Evolutionary conservation across 2,797 vertebrate species (phyloP).

Genomic region (Fistularia tabacaria): DNA sequence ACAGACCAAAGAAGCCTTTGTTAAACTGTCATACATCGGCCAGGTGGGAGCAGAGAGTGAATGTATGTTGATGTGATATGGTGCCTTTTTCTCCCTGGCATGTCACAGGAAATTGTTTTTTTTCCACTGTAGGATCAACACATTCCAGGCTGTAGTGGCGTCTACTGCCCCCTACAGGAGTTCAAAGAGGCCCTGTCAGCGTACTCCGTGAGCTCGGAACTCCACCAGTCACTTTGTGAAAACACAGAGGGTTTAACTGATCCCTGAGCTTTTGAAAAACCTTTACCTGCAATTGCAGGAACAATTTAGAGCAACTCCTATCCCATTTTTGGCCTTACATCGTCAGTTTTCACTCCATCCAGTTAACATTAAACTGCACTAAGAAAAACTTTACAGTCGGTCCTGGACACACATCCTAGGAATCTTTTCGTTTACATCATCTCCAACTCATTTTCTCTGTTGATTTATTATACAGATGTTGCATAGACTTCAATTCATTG

Average conservation of each 20-base stretch:
- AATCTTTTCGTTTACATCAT: too few relatives aligned
- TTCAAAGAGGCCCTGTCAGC: slow-evolving; percentile 79
- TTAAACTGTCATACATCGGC: slow-evolving; percentile 82
- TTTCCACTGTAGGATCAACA: slow-evolving; percentile 78
- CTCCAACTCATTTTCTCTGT: too few relatives aligned
- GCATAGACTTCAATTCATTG: not conserved
- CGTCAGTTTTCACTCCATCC: slow-evolving; percentile 23
- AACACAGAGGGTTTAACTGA: slow-evolving; percentile 31
- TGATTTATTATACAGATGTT: too few relatives aligned
- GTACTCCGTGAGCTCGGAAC: slow-evolving; percentile 72
- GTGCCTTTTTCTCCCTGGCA: too few relatives aligned
- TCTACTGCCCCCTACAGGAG: slow-evolving; percentile 86
- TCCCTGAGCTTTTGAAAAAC: slow-evolving; percentile 35
- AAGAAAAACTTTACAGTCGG: not conserved
- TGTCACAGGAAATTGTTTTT: not conserved
- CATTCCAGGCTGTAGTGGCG: slow-evolving; percentile 81
- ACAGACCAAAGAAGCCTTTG: slow-evolving; percentile 80
- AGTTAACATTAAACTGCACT: not conserved
- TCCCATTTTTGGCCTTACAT: slow-evolving; percentile 6
- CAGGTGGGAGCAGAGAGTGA: slow-evolving; percentile 71
- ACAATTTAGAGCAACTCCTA: not conserved
- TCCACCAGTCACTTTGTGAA: slow-evolving; percentile 78
- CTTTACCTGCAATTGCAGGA: slow-evolving; percentile 4
- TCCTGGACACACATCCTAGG: not conserved
- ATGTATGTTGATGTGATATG: not conserved